A percentile compares a stretch with the other conserved stretches of the same genome.
phyloP scores from a whole-genome alignment of 1,140 invertebrate species.

The Brachystomella parvula region DNA sequence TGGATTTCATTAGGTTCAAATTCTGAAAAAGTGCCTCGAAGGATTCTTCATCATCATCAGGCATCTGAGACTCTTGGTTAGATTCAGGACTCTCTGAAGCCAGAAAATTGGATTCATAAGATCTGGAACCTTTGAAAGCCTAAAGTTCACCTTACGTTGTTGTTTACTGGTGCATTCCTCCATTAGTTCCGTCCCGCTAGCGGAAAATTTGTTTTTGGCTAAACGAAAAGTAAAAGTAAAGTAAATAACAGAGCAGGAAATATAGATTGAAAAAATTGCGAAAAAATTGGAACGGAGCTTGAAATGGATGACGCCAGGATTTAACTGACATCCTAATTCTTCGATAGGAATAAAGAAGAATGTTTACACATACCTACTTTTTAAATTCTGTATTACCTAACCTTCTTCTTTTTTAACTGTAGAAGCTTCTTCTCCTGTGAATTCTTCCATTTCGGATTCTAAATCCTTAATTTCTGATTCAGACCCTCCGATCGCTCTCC shows the following conservation, averaged over 20 bases:
- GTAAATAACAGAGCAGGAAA: no score
- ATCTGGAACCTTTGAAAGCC: no score
- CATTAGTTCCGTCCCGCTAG: not conserved
- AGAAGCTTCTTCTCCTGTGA: not conserved
- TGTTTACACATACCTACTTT: no score
- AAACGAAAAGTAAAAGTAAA: not conserved
- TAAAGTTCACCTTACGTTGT: no score
- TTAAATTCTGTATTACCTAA: no score
- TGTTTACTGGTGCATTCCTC: not conserved
- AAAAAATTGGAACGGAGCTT: no score
- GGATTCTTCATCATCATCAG: constrained; percentile 41
- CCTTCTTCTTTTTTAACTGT: not conserved
- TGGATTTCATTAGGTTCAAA: constrained; percentile 58
- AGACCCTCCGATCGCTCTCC: constrained; percentile 67
- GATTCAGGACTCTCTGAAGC: not conserved
- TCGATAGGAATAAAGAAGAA: no score
- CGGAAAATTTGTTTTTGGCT: not conserved
- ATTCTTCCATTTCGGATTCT: constrained; percentile 25
- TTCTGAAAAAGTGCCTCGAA: constrained; percentile 58
- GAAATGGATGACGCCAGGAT: no score
- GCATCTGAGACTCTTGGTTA: not conserved
- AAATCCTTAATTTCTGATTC: constrained; percentile 56
- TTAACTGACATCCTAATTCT: no score
- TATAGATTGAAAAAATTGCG: no score
- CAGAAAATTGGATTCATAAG: not conserved